Percentiles rank a stretch among this genome's conserved stretches.
Evolutionary conservation across 1,140 invertebrate genomes (phyloP).

Genomic region (Palaemon carinicauda): DNA sequence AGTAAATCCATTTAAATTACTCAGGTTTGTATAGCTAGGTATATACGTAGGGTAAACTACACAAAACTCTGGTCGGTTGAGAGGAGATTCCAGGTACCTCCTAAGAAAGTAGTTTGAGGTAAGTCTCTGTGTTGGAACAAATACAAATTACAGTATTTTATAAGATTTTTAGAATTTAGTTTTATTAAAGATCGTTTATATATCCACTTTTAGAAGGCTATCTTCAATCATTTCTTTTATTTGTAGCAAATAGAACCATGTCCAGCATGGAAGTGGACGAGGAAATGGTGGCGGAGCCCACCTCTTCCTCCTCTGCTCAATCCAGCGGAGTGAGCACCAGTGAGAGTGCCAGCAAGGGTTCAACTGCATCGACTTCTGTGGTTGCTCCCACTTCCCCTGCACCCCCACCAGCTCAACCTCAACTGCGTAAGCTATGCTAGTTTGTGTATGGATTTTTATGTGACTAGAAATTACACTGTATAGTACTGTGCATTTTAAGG

Average conservation of each 20-base stretch:
- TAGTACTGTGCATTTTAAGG: not conserved
- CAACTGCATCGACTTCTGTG: not conserved
- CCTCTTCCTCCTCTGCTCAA: constrained; percentile 25
- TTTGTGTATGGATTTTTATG: not conserved
- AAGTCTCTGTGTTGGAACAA: too few relatives aligned
- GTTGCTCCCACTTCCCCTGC: constrained; percentile 13
- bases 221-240: not conserved
- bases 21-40: too few relatives aligned
- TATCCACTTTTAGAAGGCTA: too few relatives aligned
- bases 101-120: too few relatives aligned
- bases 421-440: too few relatives aligned
- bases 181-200: not conserved
- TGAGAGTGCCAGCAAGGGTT: constrained; percentile 7
- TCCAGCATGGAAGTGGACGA: constrained; percentile 47
- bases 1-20: too few relatives aligned
- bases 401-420: not conserved
- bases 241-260: not conserved
- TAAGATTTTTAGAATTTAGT: too few relatives aligned
- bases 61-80: too few relatives aligned
- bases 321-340: not conserved
- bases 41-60: too few relatives aligned
- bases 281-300: constrained; percentile 28
- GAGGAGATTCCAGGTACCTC: too few relatives aligned
- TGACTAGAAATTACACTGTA: not conserved
- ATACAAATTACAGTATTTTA: too few relatives aligned